phyloP scores from a whole-genome alignment of 2,888 invertebrate species.

The Pollenia griseotomentosa region DNA sequence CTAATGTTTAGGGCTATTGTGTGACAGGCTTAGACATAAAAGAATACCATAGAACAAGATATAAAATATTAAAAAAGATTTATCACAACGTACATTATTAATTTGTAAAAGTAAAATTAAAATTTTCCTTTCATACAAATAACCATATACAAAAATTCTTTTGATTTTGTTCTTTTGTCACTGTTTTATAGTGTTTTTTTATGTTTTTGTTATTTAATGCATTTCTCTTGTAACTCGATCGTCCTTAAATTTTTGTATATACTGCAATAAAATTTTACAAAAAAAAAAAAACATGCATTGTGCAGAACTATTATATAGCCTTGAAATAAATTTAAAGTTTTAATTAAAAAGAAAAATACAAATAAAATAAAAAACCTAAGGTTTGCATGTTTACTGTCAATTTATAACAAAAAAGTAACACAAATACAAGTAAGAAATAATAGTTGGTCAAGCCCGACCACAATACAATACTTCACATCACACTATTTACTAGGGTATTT shows the following conservation, averaged over 20 bases:
- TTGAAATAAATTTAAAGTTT: slow-evolving; percentile 49
- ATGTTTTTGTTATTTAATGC: slow-evolving; percentile 11
- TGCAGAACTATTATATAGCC: slow-evolving; percentile 6
- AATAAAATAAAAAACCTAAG: not conserved
- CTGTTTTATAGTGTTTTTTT: not conserved
- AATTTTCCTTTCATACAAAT: slow-evolving; percentile 3
- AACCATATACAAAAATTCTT: slow-evolving; percentile 17
- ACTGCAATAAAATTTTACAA: not conserved
- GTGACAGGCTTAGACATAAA: not conserved
- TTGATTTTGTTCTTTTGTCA: slow-evolving; percentile 9
- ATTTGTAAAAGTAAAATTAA: slow-evolving; percentile 33
- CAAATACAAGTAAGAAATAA: not conserved
- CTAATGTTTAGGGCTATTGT: slow-evolving; percentile 9
- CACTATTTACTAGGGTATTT: too few species aligned
- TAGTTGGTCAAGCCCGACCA: too few species aligned
- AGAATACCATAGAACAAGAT: not conserved
- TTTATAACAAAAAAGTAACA: slow-evolving; percentile 31
- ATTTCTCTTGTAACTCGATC: slow-evolving; percentile 4
- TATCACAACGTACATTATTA: slow-evolving; percentile 21
- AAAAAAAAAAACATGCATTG: slow-evolving; percentile 1
- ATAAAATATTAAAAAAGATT: not conserved
- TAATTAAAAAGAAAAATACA: slow-evolving; percentile 43
- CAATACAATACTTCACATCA: too few species aligned
- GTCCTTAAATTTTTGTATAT: slow-evolving; percentile 8
- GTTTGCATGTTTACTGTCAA: slow-evolving; percentile 50